phyloP scores from a whole-genome alignment of 2,888 invertebrate species.

The Caenorhabditis sp. region DNA sequence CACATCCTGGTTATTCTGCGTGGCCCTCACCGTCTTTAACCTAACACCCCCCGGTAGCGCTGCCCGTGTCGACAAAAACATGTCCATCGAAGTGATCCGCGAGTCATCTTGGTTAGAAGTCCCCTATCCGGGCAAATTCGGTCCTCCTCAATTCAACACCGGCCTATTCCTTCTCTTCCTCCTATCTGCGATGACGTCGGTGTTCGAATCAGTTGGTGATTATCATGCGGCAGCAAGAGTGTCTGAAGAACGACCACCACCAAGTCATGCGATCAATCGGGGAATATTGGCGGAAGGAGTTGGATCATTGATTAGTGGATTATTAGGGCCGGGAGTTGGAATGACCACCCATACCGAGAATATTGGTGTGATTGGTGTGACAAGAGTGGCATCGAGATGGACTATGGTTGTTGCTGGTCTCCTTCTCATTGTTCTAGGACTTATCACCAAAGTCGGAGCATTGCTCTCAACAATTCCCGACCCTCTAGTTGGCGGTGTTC shows the following conservation, averaged over 20 bases:
- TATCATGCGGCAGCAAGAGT: conserved; percentile 85
- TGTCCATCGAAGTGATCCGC: conserved; percentile 55
- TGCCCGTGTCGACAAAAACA: conserved; percentile 66
- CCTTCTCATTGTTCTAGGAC: conserved; percentile 72
- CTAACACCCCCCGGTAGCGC: conserved; percentile 55
- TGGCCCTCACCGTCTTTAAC: conserved; percentile 62
- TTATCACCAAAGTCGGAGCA: conserved; percentile 73
- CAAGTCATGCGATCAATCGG: conserved; percentile 85
- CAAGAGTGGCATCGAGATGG: conserved; percentile 77
- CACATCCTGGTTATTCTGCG: conserved; percentile 68
- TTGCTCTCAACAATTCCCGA: conserved; percentile 74
- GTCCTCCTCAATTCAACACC: conserved; percentile 60
- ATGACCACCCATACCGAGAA: conserved; percentile 90
- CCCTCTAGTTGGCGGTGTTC: conserved; percentile 73
- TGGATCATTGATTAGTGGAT: conserved; percentile 81
- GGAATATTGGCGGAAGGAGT: conserved; percentile 83
- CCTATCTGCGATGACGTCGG: conserved; percentile 68
- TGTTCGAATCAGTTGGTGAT: conserved; percentile 74
- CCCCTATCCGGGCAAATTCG: conserved; percentile 68
- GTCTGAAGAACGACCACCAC: conserved; percentile 82
- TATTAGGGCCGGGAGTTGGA: conserved; percentile 86
- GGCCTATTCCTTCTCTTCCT: conserved; percentile 64
- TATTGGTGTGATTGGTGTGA: conserved; percentile 87
- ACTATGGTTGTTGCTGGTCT: conserved; percentile 73
- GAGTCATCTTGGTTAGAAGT: conserved; percentile 61